Base-by-base conservation (phyloP, 2,888 invertebrate genomes). In the Epirrhoe tristata region DNA sequence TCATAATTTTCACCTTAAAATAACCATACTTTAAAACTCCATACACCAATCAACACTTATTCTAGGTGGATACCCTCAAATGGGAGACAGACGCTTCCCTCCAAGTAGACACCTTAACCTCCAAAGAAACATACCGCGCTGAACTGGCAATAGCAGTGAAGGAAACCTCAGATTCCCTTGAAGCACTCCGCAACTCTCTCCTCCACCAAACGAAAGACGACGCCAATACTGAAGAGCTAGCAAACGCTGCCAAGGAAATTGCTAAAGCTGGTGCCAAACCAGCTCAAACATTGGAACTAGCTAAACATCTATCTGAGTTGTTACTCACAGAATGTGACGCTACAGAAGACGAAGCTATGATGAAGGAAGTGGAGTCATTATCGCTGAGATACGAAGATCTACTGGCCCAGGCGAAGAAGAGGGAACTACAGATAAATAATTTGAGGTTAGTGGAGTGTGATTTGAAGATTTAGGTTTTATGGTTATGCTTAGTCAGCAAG, bases 101-200 rank as follows among this genome's bases (percentile, higher is more conserved):
- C 5, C 98, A 98, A 93, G 98, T 98, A 0, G 96, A 97, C 81
- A 98, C 98, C 0, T 86, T 98, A 50, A 97, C 97, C 51, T 96
- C 97, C 5, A 96, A 96, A 84, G 97, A 98, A 81, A 97, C 97
- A 0, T 98, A 97, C 81, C 89, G 96, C 62, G 95, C 95, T 76
- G 97, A 98, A 85, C 87, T 98, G 46, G 94, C 95, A 50, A 95
- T 95, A 4, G 98, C 97, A 0, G 94, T 97, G 5, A 90, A 89
- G 52, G 98, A 98, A 80, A 96, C 97, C 72, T 94, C 94, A 56
- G 94, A 93, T 6, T 95, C 96, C 69, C 88, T 98, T 4, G 95
- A 96, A 61, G 94, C 95, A 7, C 88, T 98, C 24, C 95, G 96
- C 82, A 92, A 88, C n/a, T 93, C 95, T 0, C 74, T 93, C 1